These are phyloP conservation scores for Lordiphosa fenestrarum DNA, from an alignment of 2,888 invertebrate genomes.

Conservation along the genomic window DNA sequence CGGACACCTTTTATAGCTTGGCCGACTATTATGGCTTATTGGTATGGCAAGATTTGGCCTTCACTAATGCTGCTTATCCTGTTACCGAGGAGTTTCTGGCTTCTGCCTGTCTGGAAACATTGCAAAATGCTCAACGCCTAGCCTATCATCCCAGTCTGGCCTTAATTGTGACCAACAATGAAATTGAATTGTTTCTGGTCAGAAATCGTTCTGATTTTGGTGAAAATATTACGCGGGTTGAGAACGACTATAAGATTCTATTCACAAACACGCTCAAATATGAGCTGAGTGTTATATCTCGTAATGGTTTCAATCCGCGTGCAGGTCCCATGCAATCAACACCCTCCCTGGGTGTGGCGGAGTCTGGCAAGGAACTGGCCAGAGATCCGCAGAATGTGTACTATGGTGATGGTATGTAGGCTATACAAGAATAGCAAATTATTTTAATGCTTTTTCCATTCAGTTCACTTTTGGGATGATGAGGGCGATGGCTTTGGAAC, in stretches of 20 bases:
- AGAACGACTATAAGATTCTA: slow-evolving; percentile 89
- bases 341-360: slow-evolving; percentile 91
- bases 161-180: slow-evolving; percentile 96
- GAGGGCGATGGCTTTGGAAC: slow-evolving; percentile 88
- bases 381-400: slow-evolving; percentile 87
- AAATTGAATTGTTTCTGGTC: slow-evolving; percentile 93
- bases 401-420: slow-evolving; percentile 89
- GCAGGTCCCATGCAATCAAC: slow-evolving; percentile 87
- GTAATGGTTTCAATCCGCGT: slow-evolving; percentile 68
- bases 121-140: slow-evolving; percentile 89
- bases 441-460: slow-evolving; percentile 4
- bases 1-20: slow-evolving; percentile 91
- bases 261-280: slow-evolving; percentile 89
- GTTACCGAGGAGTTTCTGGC: slow-evolving; percentile 85
- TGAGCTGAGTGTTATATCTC: slow-evolving; percentile 81
- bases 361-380: slow-evolving; percentile 88
- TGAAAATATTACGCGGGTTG: slow-evolving; percentile 82
- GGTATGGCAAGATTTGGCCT: slow-evolving; percentile 98
- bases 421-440: neutral
- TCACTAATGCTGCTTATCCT: slow-evolving; percentile 96
- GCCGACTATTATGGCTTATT: slow-evolving; percentile 94
- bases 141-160: slow-evolving; percentile 93
- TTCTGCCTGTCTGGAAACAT: slow-evolving; percentile 88
- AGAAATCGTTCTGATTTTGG: slow-evolving; percentile 87
- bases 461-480: slow-evolving; percentile 95